Base-by-base conservation (phyloP, 1,140 invertebrate genomes). In the Drosophila subobscura region DNA sequence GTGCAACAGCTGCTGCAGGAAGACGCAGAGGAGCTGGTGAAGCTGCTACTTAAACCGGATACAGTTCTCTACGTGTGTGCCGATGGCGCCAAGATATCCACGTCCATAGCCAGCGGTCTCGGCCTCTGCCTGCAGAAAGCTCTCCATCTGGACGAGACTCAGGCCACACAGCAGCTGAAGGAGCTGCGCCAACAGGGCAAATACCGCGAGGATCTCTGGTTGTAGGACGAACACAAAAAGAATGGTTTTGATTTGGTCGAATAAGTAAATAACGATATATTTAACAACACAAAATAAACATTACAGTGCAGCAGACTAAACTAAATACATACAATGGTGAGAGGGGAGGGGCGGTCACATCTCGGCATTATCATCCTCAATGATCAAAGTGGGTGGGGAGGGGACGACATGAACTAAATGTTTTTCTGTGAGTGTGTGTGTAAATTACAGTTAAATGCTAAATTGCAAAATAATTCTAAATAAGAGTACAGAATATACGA, bases 21-120 rank as follows among this genome's bases (percentile, higher is more conserved):
- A 53, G 92, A 95, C 85, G 92, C 92, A 1, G 73, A 92, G 53
- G 84, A 93, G 50, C 55, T 97, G 23, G 92, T 94, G 37, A 80
- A 93, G 6, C 89, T 94, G 44, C 83, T 97, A 6, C 77, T 94
- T 10, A 80, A 94, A 37, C 68, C 91, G 88, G 61, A 89, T 72
- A 49, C 94, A 4, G 89, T 91, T 27, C 90, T 97, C n/a, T 97
- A 94, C 91, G 92, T 97, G 4, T 97, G 96, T 92, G 96, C 96
- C 8, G 96, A 96, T 92, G 93, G 94, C 12, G 95, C 94, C 65
- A 93, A 93, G 60, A 96, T 97, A 93, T 94, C 94, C 0, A 93
- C 94, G 72, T 93, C 95, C 89, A 94, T 97, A 2, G 92, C 93
- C 60, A 92, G 93, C 20, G 91, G 92, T 1, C 91, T 97, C 4